Evolutionary conservation across 2,797 vertebrate genomes (phyloP).

Genomic region (Gadopsis bispinosus): DNA sequence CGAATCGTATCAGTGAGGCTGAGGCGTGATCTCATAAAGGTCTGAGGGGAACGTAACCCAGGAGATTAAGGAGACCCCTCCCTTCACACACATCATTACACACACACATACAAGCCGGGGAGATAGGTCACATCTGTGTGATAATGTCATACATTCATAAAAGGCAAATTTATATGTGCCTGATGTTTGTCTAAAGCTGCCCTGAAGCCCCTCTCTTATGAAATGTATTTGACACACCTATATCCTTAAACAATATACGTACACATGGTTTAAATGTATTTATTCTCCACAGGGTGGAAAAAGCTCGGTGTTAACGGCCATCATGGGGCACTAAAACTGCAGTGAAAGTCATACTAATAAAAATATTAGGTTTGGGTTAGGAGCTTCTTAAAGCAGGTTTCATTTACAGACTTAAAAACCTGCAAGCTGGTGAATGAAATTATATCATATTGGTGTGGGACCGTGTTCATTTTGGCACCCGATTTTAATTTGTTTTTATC

Average conservation of each 20-base stretch:
- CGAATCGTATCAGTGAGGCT: constrained; percentile 23
- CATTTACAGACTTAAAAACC: constrained; percentile 14
- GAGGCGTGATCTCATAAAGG: constrained; percentile 58
- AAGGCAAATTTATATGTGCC: constrained; percentile 25
- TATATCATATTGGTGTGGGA: background rate
- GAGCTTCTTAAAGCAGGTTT: constrained; percentile 18
- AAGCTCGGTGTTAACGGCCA: background rate
- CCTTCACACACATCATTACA: constrained; percentile 43
- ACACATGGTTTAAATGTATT: constrained; percentile 13
- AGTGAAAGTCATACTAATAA: constrained; percentile 17
- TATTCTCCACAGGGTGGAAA: constrained; percentile 6
- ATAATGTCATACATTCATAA: constrained; percentile 40
- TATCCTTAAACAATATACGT: constrained; percentile 15
- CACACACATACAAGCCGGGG: constrained; percentile 16
- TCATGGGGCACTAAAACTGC: background rate
- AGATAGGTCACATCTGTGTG: constrained; percentile 25
- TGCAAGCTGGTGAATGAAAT: constrained; percentile 8
- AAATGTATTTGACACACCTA: constrained; percentile 28
- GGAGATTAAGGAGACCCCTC: constrained; percentile 48
- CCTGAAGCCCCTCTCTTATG: constrained; percentile 26
- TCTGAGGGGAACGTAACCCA: constrained; percentile 63
- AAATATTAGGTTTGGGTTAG: constrained; percentile 10
- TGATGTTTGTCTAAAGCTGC: constrained; percentile 10
- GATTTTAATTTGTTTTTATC: background rate
- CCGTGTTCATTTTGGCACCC: background rate